Percentiles rank a stretch among this genome's conserved stretches.
Evolutionary conservation across 2,888 invertebrate species (phyloP).

Genomic region (Epirrhoe tristata): DNA sequence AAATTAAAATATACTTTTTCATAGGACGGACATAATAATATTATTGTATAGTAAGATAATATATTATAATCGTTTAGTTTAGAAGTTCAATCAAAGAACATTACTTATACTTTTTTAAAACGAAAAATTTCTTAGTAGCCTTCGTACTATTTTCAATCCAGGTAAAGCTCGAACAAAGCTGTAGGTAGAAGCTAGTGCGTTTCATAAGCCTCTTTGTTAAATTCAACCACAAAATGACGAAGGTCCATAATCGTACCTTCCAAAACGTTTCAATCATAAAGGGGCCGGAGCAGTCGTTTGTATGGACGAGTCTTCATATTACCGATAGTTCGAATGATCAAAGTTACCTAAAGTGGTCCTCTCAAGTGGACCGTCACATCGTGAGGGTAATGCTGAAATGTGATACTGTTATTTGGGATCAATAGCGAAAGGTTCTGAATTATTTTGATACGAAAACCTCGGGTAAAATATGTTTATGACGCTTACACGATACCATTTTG

Average conservation of each 20-base stretch:
- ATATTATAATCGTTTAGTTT: too few species aligned
- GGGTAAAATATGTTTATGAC: neutral
- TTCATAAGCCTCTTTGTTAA: neutral
- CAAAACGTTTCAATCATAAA: slow-evolving; percentile 7
- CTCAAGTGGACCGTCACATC: slow-evolving; percentile 28
- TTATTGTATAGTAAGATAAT: too few species aligned
- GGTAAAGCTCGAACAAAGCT: neutral
- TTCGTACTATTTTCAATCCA: too few species aligned
- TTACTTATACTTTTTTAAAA: too few species aligned
- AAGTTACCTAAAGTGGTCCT: slow-evolving; percentile 43
- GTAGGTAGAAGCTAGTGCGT: neutral
- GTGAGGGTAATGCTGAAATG: slow-evolving; percentile 25
- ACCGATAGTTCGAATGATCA: slow-evolving; percentile 57
- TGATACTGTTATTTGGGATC: neutral
- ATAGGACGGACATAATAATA: too few species aligned
- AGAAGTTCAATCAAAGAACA: too few species aligned
- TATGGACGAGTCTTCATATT: slow-evolving; percentile 53
- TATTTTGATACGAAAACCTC: neutral
- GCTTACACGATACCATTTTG: too few species aligned
- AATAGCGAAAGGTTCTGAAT: neutral
- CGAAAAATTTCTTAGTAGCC: too few species aligned
- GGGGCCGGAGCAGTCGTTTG: slow-evolving; percentile 46
- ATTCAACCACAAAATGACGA: slow-evolving; percentile 5
- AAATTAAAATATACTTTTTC: too few species aligned
- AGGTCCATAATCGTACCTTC: neutral